phyloP scores from a whole-genome alignment of 2,888 invertebrate genomes.

The Rotaria magnacalcarata region DNA sequence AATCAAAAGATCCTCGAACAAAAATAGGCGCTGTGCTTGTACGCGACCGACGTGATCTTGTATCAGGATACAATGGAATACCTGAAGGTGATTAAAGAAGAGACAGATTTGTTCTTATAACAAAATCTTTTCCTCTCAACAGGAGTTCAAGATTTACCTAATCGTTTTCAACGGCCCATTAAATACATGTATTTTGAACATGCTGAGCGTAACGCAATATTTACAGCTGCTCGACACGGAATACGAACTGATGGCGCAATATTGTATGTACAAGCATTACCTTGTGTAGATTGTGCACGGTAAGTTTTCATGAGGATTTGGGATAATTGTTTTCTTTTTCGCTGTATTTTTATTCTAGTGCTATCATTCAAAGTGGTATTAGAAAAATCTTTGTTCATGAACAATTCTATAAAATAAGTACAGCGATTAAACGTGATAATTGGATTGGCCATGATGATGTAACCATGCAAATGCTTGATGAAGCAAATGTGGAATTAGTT shows the following conservation, averaged over 20 bases:
- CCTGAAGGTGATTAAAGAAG: neutral
- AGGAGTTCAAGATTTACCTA: neutral
- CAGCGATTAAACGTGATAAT: neutral
- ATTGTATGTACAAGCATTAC: conserved; percentile 1
- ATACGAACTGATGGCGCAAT: neutral
- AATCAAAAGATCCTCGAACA: conserved; percentile 17
- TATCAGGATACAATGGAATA: conserved; percentile 20
- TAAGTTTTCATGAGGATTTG: neutral
- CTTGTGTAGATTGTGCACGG: conserved; percentile 20
- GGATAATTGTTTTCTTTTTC: too few species aligned
- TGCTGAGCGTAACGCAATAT: conserved; percentile 6
- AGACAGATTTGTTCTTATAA: too few species aligned
- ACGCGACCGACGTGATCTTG: neutral
- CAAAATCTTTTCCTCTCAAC: too few species aligned
- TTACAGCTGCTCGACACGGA: conserved; percentile 25
- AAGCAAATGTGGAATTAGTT: neutral
- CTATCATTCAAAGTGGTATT: conserved; percentile 24
- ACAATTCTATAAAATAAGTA: conserved; percentile 14
- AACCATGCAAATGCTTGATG: conserved; percentile 30
- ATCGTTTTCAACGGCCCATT: neutral
- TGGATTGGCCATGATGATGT: conserved; percentile 14
- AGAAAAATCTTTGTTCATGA: conserved; percentile 22
- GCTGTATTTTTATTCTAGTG: neutral
- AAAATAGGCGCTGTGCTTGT: conserved; percentile 29
- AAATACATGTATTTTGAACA: conserved; percentile 24